Base-by-base conservation (phyloP, 2,113 vertebrate genomes). In the Sander lucioperca region DNA sequence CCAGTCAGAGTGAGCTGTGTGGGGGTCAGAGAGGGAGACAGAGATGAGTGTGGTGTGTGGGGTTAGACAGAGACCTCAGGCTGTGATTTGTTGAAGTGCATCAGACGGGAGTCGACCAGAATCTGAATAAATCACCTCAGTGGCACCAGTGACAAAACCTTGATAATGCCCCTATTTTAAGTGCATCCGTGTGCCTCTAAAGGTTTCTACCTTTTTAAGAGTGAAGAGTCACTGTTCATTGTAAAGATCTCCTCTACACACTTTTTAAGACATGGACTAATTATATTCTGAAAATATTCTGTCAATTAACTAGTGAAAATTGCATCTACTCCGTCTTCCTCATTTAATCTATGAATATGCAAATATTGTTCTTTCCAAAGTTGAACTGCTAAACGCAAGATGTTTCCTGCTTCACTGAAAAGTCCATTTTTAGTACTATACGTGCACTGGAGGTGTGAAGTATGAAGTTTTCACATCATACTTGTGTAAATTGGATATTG, bases 131-230 rank as follows among this genome's bases (percentile, higher is more conserved):
- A 93, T 94, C 93, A 92, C 86, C 79, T 82, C 66, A 74, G 73
- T 93, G 94, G 94, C 94, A 93, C 94, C 93, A 91, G 77, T 86
- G 89, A 94, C 88, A 93, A 91, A 93, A 88, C 45, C 47, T 58
- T 83, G 86, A 93, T 89, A 86, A 88, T 81, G 47, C 77, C 71
- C n/a, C 43, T 18, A 48, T 65, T 69, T 80, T 85, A 85, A 73
- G 59, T 54, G 25, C 45, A 33, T 74, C 36, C 15, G 16, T 74
- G 43, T 36, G 18, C n/a, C 11, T 74, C 47, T 78, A 64, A 69
- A 75, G 39, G 39, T 10, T 43, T 43, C 39, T 11, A 11, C 39
- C 45, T 39, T 73, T 56, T 61, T 6, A 70, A 54, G 6, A 53
- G 21, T 39, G 19, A 63, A 27, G 6, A 11, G 12, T 23, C 3